Percentiles rank a stretch among this genome's conserved stretches.
Conservation (phyloP, 2,888 invertebrate genomes). For the Bruchidius siliquastri region DNA sequence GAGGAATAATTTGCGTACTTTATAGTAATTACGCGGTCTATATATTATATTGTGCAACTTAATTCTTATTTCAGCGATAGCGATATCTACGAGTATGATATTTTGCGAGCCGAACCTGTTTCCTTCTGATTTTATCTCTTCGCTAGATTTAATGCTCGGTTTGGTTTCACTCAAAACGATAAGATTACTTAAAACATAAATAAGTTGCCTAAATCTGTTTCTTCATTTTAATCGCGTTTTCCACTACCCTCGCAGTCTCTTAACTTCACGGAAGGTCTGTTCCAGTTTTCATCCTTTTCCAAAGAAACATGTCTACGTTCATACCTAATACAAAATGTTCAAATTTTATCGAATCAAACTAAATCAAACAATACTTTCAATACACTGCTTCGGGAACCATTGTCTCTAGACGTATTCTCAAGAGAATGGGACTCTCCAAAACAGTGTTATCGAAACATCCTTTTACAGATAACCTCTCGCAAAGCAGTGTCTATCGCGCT, state of each 20-base stretch:
- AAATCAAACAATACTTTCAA: too few relatives aligned
- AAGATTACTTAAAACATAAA: conserved; percentile 40
- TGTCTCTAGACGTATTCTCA: too few relatives aligned
- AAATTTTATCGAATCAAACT: background rate
- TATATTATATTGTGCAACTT: too few relatives aligned
- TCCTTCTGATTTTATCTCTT: conserved; percentile 17
- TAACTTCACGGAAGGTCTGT: background rate
- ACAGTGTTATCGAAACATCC: too few relatives aligned
- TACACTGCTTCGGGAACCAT: too few relatives aligned
- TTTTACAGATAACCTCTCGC: too few relatives aligned
- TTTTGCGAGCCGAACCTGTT: background rate
- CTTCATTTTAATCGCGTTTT: conserved; percentile 34
- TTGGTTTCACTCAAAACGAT: conserved; percentile 38
- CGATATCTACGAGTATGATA: conserved; percentile 8
- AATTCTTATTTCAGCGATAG: too few relatives aligned
- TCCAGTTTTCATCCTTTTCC: conserved; percentile 10
- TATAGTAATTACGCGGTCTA: too few relatives aligned
- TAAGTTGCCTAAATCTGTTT: conserved; percentile 37
- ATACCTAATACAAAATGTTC: background rate
- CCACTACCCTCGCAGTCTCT: conserved; percentile 22
- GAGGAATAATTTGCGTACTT: too few relatives aligned
- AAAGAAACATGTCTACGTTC: too few relatives aligned
- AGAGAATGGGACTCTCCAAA: too few relatives aligned
- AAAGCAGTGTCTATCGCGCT: too few relatives aligned
- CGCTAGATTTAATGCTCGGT: conserved; percentile 40